These are phyloP conservation scores for Melanotaenia nigrans DNA, from an alignment of 2,797 vertebrate species.

Conservation along the genomic window DNA sequence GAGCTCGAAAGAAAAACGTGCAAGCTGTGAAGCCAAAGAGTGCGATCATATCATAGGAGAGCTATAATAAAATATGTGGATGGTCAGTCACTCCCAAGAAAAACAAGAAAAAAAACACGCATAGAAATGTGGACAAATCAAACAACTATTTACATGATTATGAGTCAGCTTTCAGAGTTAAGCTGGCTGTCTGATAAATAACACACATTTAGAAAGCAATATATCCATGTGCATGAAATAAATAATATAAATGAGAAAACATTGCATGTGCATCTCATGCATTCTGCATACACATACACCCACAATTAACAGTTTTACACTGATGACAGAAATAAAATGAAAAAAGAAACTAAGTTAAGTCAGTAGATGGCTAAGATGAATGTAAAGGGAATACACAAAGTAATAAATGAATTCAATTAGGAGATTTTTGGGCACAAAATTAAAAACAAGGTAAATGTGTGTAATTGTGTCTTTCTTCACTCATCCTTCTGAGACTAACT, in stretches of 20 bases:
- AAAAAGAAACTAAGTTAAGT: background rate
- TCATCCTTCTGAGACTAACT: background rate
- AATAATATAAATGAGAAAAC: background rate
- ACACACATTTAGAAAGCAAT: background rate
- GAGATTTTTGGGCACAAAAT: background rate
- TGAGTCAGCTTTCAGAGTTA: background rate
- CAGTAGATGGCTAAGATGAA: background rate
- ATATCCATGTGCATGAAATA: background rate
- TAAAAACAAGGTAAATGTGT: background rate
- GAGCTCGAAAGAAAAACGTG: constrained; percentile 47
- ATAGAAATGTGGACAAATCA: background rate
- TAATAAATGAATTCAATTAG: background rate
- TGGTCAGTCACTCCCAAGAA: constrained; percentile 10
- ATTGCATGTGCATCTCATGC: too few relatives aligned
- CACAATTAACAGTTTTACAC: background rate
- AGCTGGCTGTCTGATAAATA: background rate
- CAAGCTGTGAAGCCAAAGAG: constrained; percentile 27
- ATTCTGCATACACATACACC: background rate
- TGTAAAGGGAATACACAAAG: background rate
- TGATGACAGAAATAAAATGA: background rate
- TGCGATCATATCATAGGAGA: constrained; percentile 47
- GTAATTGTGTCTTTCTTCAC: background rate
- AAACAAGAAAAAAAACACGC: background rate
- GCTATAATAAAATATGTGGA: constrained; percentile 23
- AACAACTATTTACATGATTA: background rate